These are phyloP conservation scores for Tachina fera DNA, from an alignment of 2,888 invertebrate species.

Conservation along the genomic window DNA sequence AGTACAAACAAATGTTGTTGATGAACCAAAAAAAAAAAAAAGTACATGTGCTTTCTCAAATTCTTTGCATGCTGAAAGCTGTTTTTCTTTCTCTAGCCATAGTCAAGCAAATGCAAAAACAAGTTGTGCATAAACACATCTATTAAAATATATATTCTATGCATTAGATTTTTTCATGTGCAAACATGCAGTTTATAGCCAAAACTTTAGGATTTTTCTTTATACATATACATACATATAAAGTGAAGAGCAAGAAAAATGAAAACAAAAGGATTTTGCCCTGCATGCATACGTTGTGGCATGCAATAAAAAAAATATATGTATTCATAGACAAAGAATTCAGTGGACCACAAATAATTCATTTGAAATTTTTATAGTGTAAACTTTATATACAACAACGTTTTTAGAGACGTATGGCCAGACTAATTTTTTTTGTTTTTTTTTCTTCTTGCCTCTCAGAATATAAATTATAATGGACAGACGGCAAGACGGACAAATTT, in stretches of 20 bases:
- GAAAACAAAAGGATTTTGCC: neutral
- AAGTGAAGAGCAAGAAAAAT: constrained; percentile 38
- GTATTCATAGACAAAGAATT: constrained; percentile 58
- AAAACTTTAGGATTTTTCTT: constrained; percentile 45
- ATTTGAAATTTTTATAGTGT: constrained; percentile 68
- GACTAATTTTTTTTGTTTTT: constrained; percentile 2
- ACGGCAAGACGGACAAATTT: constrained; percentile 17
- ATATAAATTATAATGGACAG: constrained; percentile 22
- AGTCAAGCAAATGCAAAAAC: neutral
- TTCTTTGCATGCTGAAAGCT: neutral
- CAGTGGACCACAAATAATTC: constrained; percentile 69
- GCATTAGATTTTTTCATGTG: constrained; percentile 45
- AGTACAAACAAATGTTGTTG: constrained; percentile 24
- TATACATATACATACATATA: too few species aligned
- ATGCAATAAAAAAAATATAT: constrained; percentile 3
- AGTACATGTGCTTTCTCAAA: constrained; percentile 7
- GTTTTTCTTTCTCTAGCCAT: neutral
- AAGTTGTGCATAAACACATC: neutral
- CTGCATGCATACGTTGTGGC: constrained; percentile 21
- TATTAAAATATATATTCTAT: too few species aligned
- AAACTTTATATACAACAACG: constrained; percentile 44
- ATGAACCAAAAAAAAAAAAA: neutral
- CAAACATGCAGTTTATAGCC: constrained; percentile 36
- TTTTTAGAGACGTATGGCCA: constrained; percentile 3
- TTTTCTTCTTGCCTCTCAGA: neutral